phyloP scores from a whole-genome alignment of 2,113 vertebrate species.

The Spermophilus dauricus region DNA sequence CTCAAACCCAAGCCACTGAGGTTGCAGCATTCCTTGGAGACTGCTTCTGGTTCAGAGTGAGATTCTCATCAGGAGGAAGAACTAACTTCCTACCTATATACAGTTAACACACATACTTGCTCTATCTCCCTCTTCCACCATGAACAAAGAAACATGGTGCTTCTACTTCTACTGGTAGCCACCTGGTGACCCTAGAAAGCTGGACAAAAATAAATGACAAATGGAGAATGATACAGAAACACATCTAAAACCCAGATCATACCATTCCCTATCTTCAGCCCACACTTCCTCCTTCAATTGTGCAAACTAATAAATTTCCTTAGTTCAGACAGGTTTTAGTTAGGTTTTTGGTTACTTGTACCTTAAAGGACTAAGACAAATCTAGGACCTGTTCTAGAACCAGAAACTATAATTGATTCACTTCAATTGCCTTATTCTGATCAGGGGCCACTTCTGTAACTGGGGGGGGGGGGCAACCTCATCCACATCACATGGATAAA shows the following conservation, averaged over 20 bases:
- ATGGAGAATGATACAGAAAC: not conserved
- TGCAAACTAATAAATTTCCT: not conserved
- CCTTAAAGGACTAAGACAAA: not conserved
- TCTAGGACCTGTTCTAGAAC: not conserved
- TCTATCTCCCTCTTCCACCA: not conserved
- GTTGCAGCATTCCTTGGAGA: not conserved
- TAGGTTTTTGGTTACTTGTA: not conserved
- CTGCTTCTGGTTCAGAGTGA: not conserved
- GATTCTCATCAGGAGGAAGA: not conserved
- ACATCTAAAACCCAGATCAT: not conserved
- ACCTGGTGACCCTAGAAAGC: not conserved
- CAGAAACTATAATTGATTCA: not conserved
- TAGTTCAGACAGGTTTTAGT: not conserved
- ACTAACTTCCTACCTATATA: not conserved
- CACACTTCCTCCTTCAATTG: not conserved
- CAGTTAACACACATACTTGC: not conserved
- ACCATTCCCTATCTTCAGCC: not conserved
- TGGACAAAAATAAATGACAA: not conserved
- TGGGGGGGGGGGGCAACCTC: not conserved
- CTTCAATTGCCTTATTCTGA: not conserved
- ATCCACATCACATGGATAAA: constrained; percentile 25
- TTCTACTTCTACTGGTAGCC: not conserved
- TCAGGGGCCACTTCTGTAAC: not conserved
- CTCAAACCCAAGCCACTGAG: not conserved
- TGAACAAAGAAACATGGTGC: not conserved